Percentiles rank a stretch among this genome's conserved stretches.
These are phyloP conservation scores for Sycophila texana DNA, from an alignment of 2,888 invertebrate species.

Conservation along the genomic window DNA sequence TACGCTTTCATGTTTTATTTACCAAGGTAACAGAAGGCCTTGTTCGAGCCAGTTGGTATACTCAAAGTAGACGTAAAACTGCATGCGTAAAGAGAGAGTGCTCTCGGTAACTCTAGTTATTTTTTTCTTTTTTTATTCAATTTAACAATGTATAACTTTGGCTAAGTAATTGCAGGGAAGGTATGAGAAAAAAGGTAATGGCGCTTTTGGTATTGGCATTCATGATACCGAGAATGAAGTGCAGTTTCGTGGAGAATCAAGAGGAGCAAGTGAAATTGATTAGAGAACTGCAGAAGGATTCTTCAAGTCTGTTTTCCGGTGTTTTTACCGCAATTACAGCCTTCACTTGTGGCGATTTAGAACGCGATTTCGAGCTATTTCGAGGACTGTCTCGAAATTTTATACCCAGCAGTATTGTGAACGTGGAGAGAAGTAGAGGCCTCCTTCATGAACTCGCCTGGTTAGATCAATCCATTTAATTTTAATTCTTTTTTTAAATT, in stretches of 20 bases:
- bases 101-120: too few relatives aligned
- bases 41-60: too few relatives aligned
- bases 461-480: constrained; percentile 1
- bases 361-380: neutral
- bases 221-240: neutral
- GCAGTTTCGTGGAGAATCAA: neutral
- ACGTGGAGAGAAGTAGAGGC: neutral
- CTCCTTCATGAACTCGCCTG: constrained; percentile 30
- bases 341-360: constrained; percentile 9
- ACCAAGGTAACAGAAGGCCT: too few relatives aligned
- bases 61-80: too few relatives aligned
- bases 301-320: constrained; percentile 16
- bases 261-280: too few relatives aligned
- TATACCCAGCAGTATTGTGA: constrained; percentile 4
- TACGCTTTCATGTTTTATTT: too few relatives aligned
- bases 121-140: too few relatives aligned
- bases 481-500: neutral
- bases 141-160: too few relatives aligned
- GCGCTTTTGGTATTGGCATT: too few relatives aligned
- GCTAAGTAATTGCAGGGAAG: too few relatives aligned
- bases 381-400: constrained; percentile 2
- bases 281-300: neutral
- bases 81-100: too few relatives aligned
- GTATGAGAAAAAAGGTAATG: too few relatives aligned
- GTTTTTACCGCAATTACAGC: constrained; percentile 20